Evolutionary conservation across 2,797 vertebrate genomes (phyloP).

Genomic region (Fistularia commersonii): DNA sequence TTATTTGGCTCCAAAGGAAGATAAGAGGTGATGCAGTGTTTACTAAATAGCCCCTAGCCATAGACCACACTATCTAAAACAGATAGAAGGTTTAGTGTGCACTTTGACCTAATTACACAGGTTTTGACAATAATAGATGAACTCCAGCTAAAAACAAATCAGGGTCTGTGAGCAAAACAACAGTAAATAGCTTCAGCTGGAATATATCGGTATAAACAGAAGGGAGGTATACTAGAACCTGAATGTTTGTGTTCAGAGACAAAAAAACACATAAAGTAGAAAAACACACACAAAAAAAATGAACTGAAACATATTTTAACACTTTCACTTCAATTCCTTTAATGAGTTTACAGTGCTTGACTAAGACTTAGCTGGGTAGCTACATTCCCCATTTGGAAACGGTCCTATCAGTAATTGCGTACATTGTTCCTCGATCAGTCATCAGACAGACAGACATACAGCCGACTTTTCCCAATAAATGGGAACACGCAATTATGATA

Average conservation of each 20-base stretch:
- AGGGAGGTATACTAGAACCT: not conserved
- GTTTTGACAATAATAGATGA: conserved; percentile 20
- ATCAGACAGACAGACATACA: not conserved
- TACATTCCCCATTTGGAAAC: not conserved
- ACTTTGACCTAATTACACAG: conserved; percentile 47
- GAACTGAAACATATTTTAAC: not conserved
- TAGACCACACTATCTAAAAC: conserved; percentile 9
- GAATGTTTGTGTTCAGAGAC: not conserved
- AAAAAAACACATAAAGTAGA: too few relatives aligned
- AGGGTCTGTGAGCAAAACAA: conserved; percentile 53
- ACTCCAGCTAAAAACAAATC: conserved; percentile 32
- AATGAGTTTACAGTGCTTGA: conserved; percentile 1
- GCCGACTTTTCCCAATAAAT: not conserved
- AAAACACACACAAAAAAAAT: conserved; percentile 2
- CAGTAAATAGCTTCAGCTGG: conserved; percentile 26
- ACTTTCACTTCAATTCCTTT: not conserved
- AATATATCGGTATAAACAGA: conserved; percentile 22
- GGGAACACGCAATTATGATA: not conserved
- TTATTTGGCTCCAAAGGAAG: not conserved
- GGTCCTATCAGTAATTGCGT: conserved; percentile 1
- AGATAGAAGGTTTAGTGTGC: not conserved
- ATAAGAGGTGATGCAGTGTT: conserved; percentile 23
- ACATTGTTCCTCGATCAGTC: not conserved
- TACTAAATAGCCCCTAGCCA: conserved; percentile 29
- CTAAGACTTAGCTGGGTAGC: conserved; percentile 2